phyloP scores from a whole-genome alignment of 2,888 invertebrate species.

The Cheilosia scutellata region DNA sequence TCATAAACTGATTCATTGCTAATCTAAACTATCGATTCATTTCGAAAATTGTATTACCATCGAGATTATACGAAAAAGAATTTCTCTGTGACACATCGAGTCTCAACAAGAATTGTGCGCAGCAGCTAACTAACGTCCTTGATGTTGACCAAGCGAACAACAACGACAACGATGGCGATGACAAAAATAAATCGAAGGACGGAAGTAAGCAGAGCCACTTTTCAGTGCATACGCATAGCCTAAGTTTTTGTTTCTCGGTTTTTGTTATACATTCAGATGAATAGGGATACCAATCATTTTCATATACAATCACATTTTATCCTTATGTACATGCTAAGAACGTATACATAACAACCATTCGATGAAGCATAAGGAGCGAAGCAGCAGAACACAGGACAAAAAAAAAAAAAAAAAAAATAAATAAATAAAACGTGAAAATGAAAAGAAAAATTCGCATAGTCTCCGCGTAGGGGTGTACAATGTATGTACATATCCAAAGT shows the following conservation, averaged over 20 bases:
- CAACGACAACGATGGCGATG: slow-evolving; percentile 37
- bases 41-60: slow-evolving; percentile 18
- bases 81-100: slow-evolving; percentile 2
- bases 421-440: slow-evolving; percentile 60
- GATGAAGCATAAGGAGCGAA: slow-evolving; percentile 61
- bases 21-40: slow-evolving; percentile 27
- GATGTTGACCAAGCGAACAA: slow-evolving; percentile 64
- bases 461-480: slow-evolving; percentile 64
- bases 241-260: slow-evolving; percentile 60
- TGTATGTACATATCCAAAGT: slow-evolving; percentile 27
- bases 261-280: slow-evolving; percentile 70
- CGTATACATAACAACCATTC: slow-evolving; percentile 56
- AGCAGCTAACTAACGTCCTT: slow-evolving; percentile 63
- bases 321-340: slow-evolving; percentile 63
- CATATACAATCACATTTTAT: slow-evolving; percentile 69
- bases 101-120: slow-evolving; percentile 42
- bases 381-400: slow-evolving; percentile 24
- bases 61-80: background rate
- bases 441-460: slow-evolving; percentile 72
- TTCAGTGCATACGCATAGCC: slow-evolving; percentile 73
- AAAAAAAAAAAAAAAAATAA: slow-evolving; percentile 31
- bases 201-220: slow-evolving; percentile 62
- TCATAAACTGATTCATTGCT: background rate
- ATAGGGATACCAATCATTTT: slow-evolving; percentile 72
- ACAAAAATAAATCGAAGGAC: slow-evolving; percentile 75